These are phyloP conservation scores for Sporophila hypoxantha DNA, from an alignment of 2,113 vertebrate species.

Conservation along the genomic window DNA sequence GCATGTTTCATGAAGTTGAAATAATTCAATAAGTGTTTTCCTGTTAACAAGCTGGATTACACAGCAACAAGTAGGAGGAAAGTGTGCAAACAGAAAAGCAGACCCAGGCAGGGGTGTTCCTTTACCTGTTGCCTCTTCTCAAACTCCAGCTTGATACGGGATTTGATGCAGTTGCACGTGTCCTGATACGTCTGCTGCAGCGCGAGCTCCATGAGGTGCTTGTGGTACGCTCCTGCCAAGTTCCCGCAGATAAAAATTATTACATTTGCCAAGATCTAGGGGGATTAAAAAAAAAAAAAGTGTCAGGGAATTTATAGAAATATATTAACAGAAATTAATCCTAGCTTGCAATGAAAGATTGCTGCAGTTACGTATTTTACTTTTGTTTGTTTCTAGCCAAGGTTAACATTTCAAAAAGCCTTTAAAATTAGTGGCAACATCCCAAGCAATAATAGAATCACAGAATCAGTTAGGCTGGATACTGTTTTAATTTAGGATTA, in stretches of 20 bases:
- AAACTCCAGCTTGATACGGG: slow-evolving; percentile 95
- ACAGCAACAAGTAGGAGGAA: accelerated
- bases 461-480: not conserved
- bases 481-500: not conserved
- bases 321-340: not conserved
- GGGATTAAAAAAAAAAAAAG: not conserved
- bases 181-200: slow-evolving; percentile 94
- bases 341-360: not conserved
- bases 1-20: not conserved
- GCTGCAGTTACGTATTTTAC: not conserved
- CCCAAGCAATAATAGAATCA: not conserved
- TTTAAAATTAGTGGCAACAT: not conserved
- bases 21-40: not conserved
- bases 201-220: slow-evolving; percentile 93
- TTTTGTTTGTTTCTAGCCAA: not conserved
- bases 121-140: slow-evolving; percentile 95
- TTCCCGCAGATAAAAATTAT: slow-evolving; percentile 97
- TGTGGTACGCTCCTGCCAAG: slow-evolving; percentile 93
- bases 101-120: not conserved
- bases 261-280: slow-evolving; percentile 90
- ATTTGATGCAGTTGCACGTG: slow-evolving; percentile 97
- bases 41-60: not conserved
- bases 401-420: not conserved
- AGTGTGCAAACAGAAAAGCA: not conserved
- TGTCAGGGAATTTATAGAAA: not conserved